Percentiles rank a stretch among this genome's conserved stretches.
Evolutionary conservation across 2,797 vertebrate genomes (phyloP).

Genomic region (Sebastes glaucus): DNA sequence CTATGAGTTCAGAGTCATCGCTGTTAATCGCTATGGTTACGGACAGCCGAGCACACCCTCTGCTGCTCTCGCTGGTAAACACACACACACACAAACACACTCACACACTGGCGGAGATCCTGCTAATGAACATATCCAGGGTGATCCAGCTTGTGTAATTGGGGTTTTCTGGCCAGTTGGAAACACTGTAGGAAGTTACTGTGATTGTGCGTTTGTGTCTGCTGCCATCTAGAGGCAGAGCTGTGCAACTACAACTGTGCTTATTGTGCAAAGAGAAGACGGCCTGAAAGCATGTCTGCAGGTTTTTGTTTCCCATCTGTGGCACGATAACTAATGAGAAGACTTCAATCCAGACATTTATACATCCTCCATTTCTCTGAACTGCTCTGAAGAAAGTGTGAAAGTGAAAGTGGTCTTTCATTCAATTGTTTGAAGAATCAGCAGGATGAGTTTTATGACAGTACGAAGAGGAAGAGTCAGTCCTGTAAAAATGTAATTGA

Average conservation of each 20-base stretch:
- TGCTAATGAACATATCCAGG: conserved; percentile 9
- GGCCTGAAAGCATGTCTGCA: not conserved
- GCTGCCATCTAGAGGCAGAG: conserved; percentile 60
- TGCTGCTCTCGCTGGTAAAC: conserved; percentile 89
- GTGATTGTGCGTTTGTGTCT: conserved; percentile 21
- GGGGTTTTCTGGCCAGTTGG: not conserved
- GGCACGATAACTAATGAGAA: not conserved
- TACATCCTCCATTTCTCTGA: not conserved
- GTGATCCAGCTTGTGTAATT: conserved; percentile 3
- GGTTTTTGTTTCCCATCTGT: not conserved
- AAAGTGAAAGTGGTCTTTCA: not conserved
- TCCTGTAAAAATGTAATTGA: not conserved
- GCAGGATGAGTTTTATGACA: not conserved
- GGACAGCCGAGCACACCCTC: conserved; percentile 93
- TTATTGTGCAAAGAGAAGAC: not conserved
- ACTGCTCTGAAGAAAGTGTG: not conserved
- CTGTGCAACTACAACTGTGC: not conserved
- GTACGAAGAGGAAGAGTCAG: not conserved
- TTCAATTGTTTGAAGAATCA: not conserved
- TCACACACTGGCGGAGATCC: not conserved
- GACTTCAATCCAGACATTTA: not conserved
- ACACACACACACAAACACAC: conserved; percentile 38
- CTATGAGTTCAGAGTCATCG: conserved; percentile 96
- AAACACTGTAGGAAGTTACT: not conserved
- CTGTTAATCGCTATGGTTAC: conserved; percentile 90